Percentiles rank a stretch among this genome's conserved stretches.
Conservation (phyloP, 2,888 invertebrate genomes). For the Zaprionus obscuricornis region DNA sequence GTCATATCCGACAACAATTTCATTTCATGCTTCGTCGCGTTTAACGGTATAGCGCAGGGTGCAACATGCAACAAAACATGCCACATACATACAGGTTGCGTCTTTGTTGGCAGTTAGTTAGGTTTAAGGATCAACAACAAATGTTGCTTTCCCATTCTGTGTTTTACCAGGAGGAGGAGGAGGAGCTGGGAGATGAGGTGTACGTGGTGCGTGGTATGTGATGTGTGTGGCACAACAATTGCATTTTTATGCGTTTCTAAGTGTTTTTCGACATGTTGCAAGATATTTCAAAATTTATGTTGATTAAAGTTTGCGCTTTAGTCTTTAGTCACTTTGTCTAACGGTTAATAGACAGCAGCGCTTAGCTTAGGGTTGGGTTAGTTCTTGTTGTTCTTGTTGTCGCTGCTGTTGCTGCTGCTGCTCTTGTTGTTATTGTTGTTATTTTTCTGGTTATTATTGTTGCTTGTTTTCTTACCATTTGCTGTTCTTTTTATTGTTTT, state of each 20-base stretch:
- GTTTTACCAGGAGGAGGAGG: background rate
- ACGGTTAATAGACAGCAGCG: too few relatives aligned
- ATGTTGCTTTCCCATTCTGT: constrained; percentile 24
- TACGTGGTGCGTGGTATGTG: background rate
- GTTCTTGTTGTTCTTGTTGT: constrained; percentile 30
- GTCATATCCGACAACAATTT: constrained; percentile 40
- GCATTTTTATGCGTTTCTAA: constrained; percentile 68
- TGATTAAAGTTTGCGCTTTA: constrained; percentile 41
- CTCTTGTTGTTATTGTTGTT: constrained; percentile 16
- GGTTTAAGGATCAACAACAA: constrained; percentile 12
- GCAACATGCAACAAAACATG: background rate
- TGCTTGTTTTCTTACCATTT: constrained; percentile 1
- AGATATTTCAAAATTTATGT: constrained; percentile 51
- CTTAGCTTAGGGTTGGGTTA: too few relatives aligned
- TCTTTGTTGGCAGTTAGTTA: constrained; percentile 28
- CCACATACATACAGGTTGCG: constrained; percentile 48
- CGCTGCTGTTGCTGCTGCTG: background rate
- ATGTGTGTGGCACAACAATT: constrained; percentile 49
- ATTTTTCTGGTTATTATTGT: background rate
- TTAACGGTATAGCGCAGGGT: constrained; percentile 23
- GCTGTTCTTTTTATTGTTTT: constrained; percentile 15
- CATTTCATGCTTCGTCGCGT: constrained; percentile 60
- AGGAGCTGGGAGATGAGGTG: background rate
- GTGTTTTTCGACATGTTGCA: constrained; percentile 66
- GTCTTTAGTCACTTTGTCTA: background rate